Conservation (phyloP, 2,888 invertebrate species). For the Pocota personata region DNA sequence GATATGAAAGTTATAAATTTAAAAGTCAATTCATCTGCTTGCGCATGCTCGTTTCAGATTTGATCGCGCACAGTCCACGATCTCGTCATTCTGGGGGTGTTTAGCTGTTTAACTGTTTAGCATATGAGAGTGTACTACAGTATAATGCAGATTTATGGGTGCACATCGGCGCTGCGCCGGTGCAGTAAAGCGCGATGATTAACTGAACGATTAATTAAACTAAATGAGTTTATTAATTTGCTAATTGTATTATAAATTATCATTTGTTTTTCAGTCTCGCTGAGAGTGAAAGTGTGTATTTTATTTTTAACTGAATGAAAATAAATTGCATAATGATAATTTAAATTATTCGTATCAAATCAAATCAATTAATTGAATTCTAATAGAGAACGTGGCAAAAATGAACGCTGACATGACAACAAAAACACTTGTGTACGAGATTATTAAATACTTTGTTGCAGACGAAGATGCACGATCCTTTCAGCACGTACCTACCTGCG, state of each 20-base stretch:
- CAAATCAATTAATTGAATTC: not conserved
- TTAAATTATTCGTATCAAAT: not conserved
- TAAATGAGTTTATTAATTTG: conserved; percentile 49
- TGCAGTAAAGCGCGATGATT: conserved; percentile 12
- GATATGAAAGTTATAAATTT: conserved; percentile 22
- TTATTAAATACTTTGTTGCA: not conserved
- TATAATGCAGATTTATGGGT: conserved; percentile 30
- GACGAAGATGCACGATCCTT: not conserved
- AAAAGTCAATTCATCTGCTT: conserved; percentile 37
- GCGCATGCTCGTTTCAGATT: conserved; percentile 17
- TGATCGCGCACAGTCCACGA: not conserved
- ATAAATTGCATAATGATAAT: not conserved
- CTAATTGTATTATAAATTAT: conserved; percentile 52
- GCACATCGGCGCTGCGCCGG: not conserved
- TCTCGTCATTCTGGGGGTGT: conserved; percentile 3
- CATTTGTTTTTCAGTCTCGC: not conserved
- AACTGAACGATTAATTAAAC: conserved; percentile 37
- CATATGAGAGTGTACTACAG: conserved; percentile 5
- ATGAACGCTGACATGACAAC: not conserved
- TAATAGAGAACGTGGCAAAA: too few species aligned
- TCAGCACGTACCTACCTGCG: not conserved
- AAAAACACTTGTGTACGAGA: not conserved
- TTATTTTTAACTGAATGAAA: not conserved
- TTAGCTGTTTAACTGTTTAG: not conserved
- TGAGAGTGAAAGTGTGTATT: conserved; percentile 48